Evolutionary conservation across 1,140 invertebrate genomes (phyloP).

Genomic region (Listronotus oregonensis): DNA sequence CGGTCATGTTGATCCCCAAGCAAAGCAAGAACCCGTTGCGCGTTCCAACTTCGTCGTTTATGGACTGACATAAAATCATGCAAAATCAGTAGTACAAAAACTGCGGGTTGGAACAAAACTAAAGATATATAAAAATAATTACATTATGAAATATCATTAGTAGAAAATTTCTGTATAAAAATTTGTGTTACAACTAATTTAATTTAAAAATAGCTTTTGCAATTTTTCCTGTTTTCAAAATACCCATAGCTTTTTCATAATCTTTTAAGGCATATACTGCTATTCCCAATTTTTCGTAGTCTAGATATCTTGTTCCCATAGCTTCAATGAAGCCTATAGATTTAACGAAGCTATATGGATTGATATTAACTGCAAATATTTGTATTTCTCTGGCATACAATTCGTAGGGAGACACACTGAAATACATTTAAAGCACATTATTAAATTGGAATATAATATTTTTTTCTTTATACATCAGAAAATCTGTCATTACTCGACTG

Average conservation of each 20-base stretch:
- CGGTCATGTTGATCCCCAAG: too few species aligned
- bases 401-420: conserved; percentile 63
- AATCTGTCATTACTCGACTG: too few species aligned
- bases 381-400: conserved; percentile 69
- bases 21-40: too few species aligned
- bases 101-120: too few species aligned
- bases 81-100: too few species aligned
- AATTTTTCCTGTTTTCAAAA: conserved; percentile 63
- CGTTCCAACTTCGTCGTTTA: too few species aligned
- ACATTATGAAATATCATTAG: too few species aligned
- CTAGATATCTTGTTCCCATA: conserved; percentile 65
- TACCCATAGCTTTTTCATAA: conserved; percentile 63
- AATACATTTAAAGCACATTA: conserved; percentile 41
- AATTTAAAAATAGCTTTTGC: conserved; percentile 70
- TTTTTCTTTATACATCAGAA: too few species aligned
- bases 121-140: too few species aligned
- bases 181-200: conserved; percentile 44
- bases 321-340: conserved; percentile 65
- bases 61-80: too few species aligned
- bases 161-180: too few species aligned
- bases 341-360: conserved; percentile 69
- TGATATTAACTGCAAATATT: conserved; percentile 68
- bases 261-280: conserved; percentile 64
- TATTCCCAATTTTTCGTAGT: conserved; percentile 69
- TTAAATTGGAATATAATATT: not conserved